Base-by-base conservation (phyloP, 2,888 invertebrate genomes). In the Sphaerophoria taeniata region DNA sequence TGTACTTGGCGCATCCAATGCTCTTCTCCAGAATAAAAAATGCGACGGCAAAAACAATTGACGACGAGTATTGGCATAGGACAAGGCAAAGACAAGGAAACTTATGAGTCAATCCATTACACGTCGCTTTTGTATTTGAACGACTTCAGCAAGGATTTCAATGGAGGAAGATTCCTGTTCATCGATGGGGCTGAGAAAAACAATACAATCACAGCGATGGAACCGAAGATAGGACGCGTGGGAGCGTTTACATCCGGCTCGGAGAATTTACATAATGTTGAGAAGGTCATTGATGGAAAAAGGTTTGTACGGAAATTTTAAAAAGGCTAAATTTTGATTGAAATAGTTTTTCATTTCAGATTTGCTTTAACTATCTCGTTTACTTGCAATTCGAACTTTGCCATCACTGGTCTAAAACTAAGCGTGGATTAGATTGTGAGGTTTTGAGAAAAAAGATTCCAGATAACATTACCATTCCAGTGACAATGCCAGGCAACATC, bases 11-110 rank as follows among this genome's bases (percentile, higher is more conserved):
- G 6, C 95, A 96, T 90, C 97, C 97, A 12, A 97, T 97, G 72
- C 97, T 97, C 91, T 97, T 98, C 91, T 97, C 97, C 11, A 93
- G 95, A 90, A 94, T 97, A 87, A 96, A 95, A 31, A 93, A 94
- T 86, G 93, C 93, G 60, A 93, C 95, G 51, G 94, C 97, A 1
- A 94, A 94, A 88, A 96, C 96, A 1, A 89, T 94, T 24, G 96
- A 97, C 91, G 97, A 97, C 92, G 96, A 97, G 91, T 98, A 98
- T 91, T 98, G 97, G 97, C 96, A 97, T n/a, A n/a, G n/a, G n/a
- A n/a, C n/a, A n/a, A n/a, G n/a, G n/a, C n/a, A n/a, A n/a, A n/a
- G n/a, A n/a, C n/a, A n/a, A 97, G 97, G 95, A 95, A 90, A 96
- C 97, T 0, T 97, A 97, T 89, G 95, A 95, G 90, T 95, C 96